A percentile compares a stretch with the other conserved stretches of the same genome.
These are phyloP conservation scores for Drosophila meridiana DNA, from an alignment of 2,888 invertebrate genomes.

Conservation along the genomic window DNA sequence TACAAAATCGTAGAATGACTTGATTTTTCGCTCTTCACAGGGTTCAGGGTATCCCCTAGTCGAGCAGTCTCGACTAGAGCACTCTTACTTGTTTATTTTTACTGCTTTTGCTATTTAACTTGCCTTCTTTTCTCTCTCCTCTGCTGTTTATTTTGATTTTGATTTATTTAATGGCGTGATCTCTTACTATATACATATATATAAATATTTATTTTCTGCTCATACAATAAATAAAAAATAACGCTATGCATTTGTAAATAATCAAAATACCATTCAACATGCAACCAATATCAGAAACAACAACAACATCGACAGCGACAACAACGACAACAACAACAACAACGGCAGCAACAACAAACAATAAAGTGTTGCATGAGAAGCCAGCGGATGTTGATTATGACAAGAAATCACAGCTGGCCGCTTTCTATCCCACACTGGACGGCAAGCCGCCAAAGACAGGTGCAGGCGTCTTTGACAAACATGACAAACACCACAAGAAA, in stretches of 20 bases:
- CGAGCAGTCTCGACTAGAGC: too few relatives aligned
- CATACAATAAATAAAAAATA: conserved; percentile 47
- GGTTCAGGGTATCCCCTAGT: too few relatives aligned
- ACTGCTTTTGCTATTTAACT: conserved; percentile 54
- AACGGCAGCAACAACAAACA: conserved; percentile 34
- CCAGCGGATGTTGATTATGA: conserved; percentile 61
- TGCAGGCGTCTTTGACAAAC: conserved; percentile 69
- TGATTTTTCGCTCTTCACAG: too few relatives aligned
- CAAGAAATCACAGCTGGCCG: conserved; percentile 66
- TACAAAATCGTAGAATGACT: too few relatives aligned
- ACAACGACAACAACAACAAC: conserved; percentile 49
- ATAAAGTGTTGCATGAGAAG: conserved; percentile 35
- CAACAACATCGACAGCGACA: conserved; percentile 54
- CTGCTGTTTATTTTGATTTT: conserved; percentile 13
- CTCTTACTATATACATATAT: conserved; percentile 32
- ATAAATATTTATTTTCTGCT: conserved; percentile 56
- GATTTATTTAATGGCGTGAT: conserved; percentile 34
- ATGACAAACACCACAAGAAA: conserved; percentile 80
- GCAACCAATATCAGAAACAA: conserved; percentile 72
- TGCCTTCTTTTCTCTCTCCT: conserved; percentile 32
- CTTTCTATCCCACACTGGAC: conserved; percentile 84
- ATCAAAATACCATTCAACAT: conserved; percentile 65
- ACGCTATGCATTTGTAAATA: conserved; percentile 82
- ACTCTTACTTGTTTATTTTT: too few relatives aligned
- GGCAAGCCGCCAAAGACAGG: conserved; percentile 82